Conservation (phyloP, 2,113 vertebrate species). For the Hypocryptadius cinnamomeus region DNA sequence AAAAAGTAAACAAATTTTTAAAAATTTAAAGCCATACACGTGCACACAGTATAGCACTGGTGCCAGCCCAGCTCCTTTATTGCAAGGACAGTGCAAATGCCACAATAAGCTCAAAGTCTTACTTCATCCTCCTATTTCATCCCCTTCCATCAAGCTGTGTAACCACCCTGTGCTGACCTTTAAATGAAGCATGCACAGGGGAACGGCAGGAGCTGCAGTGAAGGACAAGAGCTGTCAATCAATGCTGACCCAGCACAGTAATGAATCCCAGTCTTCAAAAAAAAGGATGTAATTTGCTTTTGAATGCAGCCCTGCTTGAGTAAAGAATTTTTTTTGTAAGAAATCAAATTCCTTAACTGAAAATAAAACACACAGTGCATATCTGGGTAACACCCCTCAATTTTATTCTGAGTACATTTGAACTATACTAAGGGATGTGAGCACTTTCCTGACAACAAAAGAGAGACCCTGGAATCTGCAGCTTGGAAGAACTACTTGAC, state of each 20-base stretch:
- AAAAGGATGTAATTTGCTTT: background rate
- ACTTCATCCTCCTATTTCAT: background rate
- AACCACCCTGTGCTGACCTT: background rate
- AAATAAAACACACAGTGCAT: background rate
- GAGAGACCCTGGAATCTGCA: background rate
- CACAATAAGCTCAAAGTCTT: background rate
- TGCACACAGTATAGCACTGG: background rate
- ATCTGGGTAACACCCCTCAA: background rate
- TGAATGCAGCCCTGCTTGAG: background rate
- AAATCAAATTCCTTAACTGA: background rate
- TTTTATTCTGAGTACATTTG: background rate
- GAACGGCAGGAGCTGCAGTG: background rate
- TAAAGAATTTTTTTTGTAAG: background rate
- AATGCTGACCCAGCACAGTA: background rate
- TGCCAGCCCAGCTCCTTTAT: background rate
- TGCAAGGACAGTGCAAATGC: background rate
- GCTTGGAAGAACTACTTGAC: background rate
- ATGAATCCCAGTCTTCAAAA: background rate
- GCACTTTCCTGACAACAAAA: background rate
- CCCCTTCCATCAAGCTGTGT: background rate
- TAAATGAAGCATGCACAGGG: background rate
- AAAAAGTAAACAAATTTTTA: background rate
- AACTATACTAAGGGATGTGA: accelerated
- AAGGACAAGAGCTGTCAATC: background rate
- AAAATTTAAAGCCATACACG: background rate